Conservation (phyloP, 2,113 vertebrate genomes). For the Otus sunia region DNA sequence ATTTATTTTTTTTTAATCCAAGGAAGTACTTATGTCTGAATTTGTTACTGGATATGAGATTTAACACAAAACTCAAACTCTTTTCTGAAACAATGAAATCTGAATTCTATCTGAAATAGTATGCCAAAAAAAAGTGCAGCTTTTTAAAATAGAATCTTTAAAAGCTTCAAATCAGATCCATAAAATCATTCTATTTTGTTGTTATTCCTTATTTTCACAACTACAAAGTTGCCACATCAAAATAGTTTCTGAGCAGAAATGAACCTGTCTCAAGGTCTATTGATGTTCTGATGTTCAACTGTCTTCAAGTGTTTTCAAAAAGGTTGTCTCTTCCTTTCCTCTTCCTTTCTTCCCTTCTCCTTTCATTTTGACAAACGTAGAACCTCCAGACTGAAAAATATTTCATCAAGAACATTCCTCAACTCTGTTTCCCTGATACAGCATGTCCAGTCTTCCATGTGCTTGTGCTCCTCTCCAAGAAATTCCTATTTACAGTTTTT, state of each 20-base stretch:
- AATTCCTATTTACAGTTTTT: neutral
- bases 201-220: neutral
- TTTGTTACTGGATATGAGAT: neutral
- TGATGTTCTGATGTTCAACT: neutral
- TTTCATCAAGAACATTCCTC: neutral
- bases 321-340: neutral
- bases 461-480: neutral
- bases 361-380: neutral
- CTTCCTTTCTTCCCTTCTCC: neutral
- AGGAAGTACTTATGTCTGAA: neutral
- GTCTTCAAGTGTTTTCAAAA: neutral
- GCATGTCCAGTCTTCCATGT: fast-evolving
- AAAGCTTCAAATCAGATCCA: neutral
- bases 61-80: neutral
- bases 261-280: neutral
- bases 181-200: neutral
- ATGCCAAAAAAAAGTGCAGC: neutral
- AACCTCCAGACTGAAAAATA: neutral
- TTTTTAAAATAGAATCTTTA: neutral
- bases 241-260: neutral
- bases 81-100: neutral
- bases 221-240: neutral
- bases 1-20: neutral
- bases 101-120: neutral
- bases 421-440: neutral